Evolutionary conservation across 2,888 invertebrate species (phyloP), one percentile per base, ranked within the genome.

Genomic region (Idaea dimidiata): DNA sequence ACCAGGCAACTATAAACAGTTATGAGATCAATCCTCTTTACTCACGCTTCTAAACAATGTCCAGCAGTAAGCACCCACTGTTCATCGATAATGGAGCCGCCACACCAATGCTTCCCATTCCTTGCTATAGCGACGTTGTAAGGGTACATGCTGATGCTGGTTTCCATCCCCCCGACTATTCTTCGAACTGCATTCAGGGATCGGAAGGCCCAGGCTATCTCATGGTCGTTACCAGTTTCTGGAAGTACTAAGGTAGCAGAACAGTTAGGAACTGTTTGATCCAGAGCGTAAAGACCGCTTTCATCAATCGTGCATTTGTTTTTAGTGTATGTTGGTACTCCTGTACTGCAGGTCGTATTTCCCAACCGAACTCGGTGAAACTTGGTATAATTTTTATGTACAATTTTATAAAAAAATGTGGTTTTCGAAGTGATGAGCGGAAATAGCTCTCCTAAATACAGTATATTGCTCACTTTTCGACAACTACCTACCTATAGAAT

Each of bases 1-100:
- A 56, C 56, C 56, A 56, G 56, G 56, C 17, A 18, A 18, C 6
- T 14, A 56, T 54, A 18, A 54, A 16, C 24, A 17, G n/a, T 0
- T 16, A 17, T 17, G 14, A 56, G 56, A 16, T 55, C 16, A 58
- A 2, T 24, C 24, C 0, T 18, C 8, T 18, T 18, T 54, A 79
- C 90, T 84, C 59, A 91, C 91, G 84, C 77, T 65, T 91, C 91
- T 32, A 92, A 72, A 54, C 91, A 92, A 63, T 91, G 91, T 1
- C 89, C 91, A n/a, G 91, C 91, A 1, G 89, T 89, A 0, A 91
- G 75, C 8, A 92, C 87, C 91, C 91, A 92, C 64, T 91, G 91
- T 60, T 91, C 92, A 62, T 92, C 92, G n/a, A 92, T 88, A 58
- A 92, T 84, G 56, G 88, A 86, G 0, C 91, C 92, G 0, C 92